phyloP scores from a whole-genome alignment of 2,113 vertebrate genomes.

The Crotophaga sulcirostris region DNA sequence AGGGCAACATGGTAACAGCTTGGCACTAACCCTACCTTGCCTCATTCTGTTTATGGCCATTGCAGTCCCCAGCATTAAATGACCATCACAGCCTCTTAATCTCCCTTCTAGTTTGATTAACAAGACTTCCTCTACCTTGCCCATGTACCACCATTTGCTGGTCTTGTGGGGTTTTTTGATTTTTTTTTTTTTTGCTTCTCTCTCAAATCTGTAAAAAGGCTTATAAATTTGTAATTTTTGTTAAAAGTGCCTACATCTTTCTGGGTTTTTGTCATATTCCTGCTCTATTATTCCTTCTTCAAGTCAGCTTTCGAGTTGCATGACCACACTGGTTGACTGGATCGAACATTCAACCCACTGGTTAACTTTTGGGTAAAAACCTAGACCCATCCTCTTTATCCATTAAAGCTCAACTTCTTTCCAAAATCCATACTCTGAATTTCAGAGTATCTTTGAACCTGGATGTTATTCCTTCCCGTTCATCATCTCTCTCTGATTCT shows the following conservation, averaged over 20 bases:
- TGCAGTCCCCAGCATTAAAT: background rate
- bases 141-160: background rate
- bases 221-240: background rate
- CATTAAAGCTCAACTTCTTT: background rate
- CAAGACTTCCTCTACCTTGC: background rate
- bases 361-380: background rate
- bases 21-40: background rate
- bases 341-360: background rate
- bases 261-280: background rate
- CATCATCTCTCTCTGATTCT: background rate
- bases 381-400: background rate
- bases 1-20: background rate
- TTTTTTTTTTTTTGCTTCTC: background rate
- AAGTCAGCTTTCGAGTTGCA: background rate
- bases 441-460: background rate
- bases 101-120: background rate
- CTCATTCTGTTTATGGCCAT: background rate
- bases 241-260: background rate
- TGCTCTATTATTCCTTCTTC: background rate
- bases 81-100: background rate
- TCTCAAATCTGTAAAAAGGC: background rate
- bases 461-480: background rate
- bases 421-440: background rate
- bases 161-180: background rate
- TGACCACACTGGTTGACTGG: background rate